Evolutionary conservation across 2,888 invertebrate genomes (phyloP), one percentile per base, ranked within the genome.

Genomic region (Carpatolechia fugitivella): DNA sequence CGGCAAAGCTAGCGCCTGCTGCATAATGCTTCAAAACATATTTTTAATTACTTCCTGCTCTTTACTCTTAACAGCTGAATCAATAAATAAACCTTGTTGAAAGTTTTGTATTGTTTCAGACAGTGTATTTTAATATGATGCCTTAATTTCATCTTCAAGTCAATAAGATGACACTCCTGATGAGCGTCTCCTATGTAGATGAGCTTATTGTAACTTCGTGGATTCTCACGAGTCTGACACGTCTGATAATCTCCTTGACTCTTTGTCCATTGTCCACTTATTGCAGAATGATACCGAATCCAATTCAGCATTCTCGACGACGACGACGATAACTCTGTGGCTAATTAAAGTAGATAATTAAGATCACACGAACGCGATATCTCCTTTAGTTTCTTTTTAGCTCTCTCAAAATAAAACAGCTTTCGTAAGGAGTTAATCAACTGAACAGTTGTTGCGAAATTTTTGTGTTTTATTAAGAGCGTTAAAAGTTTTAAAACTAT

Each of bases 341-440:
- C 56, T 61, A 63, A 66, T 63, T 64, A 62, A 61, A 60, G 56
- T 46, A 49, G 56, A 57, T 58, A 57, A 61, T 63, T 60, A 61
- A 62, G 61, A 59, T 59, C 58, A 57, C 54, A 50, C 55, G 55
- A 35, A 56, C 55, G 55, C 50, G 57, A 60, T 62, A 58, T 33
- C 55, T 40, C 18, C 46, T 50, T 50, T 57, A 35, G 53, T 58
- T 56, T 52, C 52, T 35, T 57, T 48, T 41, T 44, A 55, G 35
- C 49, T 24, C 54, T 56, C 52, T 56, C 48, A 31, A 48, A 58
- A 56, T 57, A 60, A 35, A 52, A 33, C 47, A 14, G 49, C 61
- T 63, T 63, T 62, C 62, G 58, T 57, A 55, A 48, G 52, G 29
- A 54, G 31, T 55, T 52, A 56, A 53, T 55, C 30, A 48, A 35